Evolutionary conservation across 2,113 vertebrate genomes (phyloP).

Genomic region (Rhinoderma darwinii): DNA sequence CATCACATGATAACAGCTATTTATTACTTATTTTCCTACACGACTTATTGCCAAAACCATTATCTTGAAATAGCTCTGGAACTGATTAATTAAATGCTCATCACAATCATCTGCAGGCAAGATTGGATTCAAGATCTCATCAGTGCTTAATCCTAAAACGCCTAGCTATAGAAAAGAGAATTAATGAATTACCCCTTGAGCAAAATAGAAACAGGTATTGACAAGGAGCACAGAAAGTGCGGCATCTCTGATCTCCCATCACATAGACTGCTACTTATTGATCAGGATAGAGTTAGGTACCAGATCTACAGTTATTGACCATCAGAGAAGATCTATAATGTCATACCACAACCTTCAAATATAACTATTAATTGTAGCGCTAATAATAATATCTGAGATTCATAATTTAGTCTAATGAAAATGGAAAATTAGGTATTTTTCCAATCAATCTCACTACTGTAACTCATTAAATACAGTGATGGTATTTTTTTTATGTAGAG

Average conservation of each 20-base stretch:
- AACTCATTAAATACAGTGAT: no score
- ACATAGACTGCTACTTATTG: neutral
- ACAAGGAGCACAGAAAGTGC: slow-evolving; percentile 14
- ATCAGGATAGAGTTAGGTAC: neutral
- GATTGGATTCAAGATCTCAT: slow-evolving; percentile 31
- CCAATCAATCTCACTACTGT: no score
- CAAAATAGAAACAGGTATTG: slow-evolving; percentile 22
- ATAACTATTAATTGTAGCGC: neutral
- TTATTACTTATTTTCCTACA: slow-evolving; percentile 40
- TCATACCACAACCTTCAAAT: neutral
- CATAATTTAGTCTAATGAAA: neutral
- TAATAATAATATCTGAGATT: neutral
- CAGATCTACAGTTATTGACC: neutral
- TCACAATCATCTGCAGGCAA: slow-evolving; percentile 33
- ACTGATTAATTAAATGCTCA: slow-evolving; percentile 44
- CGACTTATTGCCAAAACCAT: slow-evolving; percentile 36
- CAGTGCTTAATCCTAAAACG: slow-evolving; percentile 31
- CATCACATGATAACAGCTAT: slow-evolving; percentile 23
- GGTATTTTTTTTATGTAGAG: no score
- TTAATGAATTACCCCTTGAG: slow-evolving; percentile 25
- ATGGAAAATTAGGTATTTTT: no score
- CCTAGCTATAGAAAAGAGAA: neutral
- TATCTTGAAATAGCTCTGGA: slow-evolving; percentile 10
- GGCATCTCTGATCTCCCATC: neutral
- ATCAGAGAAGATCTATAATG: neutral